Percentiles rank a stretch among this genome's conserved stretches.
Evolutionary conservation across 2,113 vertebrate genomes (phyloP).

Genomic region (Ptilonorhynchus violaceus): DNA sequence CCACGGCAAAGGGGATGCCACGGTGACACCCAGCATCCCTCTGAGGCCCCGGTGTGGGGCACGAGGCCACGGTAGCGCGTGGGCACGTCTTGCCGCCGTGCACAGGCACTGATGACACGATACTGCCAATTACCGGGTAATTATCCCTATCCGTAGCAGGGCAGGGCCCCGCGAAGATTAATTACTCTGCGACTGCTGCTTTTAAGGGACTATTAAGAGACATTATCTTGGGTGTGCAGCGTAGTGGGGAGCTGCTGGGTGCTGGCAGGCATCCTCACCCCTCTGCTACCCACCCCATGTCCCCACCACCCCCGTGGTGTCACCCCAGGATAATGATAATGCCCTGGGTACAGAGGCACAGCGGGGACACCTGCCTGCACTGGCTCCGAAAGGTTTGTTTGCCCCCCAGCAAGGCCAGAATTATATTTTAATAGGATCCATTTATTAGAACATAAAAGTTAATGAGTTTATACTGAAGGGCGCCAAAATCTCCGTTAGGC

Average conservation of each 20-base stretch:
- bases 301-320: not conserved
- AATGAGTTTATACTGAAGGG: conserved; percentile 85
- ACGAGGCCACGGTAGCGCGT: accelerated
- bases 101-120: conserved; percentile 30
- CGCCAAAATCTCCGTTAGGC: conserved; percentile 74
- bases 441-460: conserved; percentile 84
- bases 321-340: accelerated
- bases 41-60: accelerated
- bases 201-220: conserved; percentile 58
- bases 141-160: conserved; percentile 30
- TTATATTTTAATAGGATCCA: conserved; percentile 81
- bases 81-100: not conserved
- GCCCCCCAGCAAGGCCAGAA: conserved; percentile 68
- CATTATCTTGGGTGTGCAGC: not conserved
- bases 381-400: conserved; percentile 42
- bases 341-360: not conserved
- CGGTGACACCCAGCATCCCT: not conserved
- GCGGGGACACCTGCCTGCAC: not conserved
- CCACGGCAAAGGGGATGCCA: not conserved
- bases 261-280: not conserved
- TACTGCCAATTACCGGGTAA: conserved; percentile 52
- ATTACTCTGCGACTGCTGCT: conserved; percentile 33
- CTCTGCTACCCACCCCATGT: not conserved
- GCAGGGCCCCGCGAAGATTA: conserved; percentile 56
- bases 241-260: not conserved